Base-by-base conservation (phyloP, 2,113 vertebrate species). In the Archocentrus centrarchus region DNA sequence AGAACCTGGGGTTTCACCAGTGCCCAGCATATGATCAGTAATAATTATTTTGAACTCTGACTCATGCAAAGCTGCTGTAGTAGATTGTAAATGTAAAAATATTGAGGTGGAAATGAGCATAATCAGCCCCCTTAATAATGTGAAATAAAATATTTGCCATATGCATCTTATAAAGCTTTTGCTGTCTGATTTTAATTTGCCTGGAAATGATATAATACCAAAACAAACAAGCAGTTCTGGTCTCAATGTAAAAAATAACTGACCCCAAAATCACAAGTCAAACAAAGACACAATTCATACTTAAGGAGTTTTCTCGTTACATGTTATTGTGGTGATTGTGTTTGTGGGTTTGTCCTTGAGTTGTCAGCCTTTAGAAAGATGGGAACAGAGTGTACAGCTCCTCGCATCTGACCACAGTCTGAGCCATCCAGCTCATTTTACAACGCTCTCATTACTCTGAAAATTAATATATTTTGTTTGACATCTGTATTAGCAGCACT, bases 321-420 rank as follows among this genome's bases (percentile, higher is more conserved):
- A 53, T 68, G 64, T 68, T 68, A 68, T 47, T 47, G 20, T 53
- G 11, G 66, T 73, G 27, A 73, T 32, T 39, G 37, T 39, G 37
- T 39, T 39, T 39, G 22, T 27, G 63, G 9, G 2, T 57, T 79
- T 75, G 77, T 76, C 81, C 62, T 76, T 77, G 75, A 80, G 37
- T 39, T 84, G 79, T 79, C 80, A 53, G 80, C 47, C 20, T 79
- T 2, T 6, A 6, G 44, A 59, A 27, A 55, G 63, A 80, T 39
- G 61, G 41, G 70, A 81, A 83, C 73, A 35, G 58, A 7, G 20
- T 4, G 55, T 2, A 4, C 37, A 27, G 27, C 39, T 66, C 10
- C 27, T 62, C 50, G 75, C 55, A 30, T 89, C 73, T 35, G 61
- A 73, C 81, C 77, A 32, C 53, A 20, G 22, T 32, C 55, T 35